Conservation (phyloP, 2,888 invertebrate species). For the Chouioia cunea region DNA sequence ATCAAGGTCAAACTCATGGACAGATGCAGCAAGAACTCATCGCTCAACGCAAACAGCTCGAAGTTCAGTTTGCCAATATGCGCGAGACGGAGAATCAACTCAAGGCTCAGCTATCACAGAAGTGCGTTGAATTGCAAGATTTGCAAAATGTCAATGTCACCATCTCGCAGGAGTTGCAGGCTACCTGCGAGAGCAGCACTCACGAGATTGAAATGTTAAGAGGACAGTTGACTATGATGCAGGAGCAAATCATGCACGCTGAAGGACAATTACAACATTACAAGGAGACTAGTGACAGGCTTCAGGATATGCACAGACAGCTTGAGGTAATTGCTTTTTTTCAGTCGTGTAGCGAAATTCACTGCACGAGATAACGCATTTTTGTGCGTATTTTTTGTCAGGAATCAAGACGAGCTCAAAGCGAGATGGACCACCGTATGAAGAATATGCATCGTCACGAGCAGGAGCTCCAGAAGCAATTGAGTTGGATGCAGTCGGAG, state of each 20-base stretch:
- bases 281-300: conserved; percentile 71
- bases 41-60: conserved; percentile 76
- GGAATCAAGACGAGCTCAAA: conserved; percentile 71
- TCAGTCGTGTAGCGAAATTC: not conserved
- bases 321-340: conserved; percentile 65
- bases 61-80: conserved; percentile 75
- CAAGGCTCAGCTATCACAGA: conserved; percentile 66
- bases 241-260: conserved; percentile 62
- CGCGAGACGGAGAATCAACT: conserved; percentile 70
- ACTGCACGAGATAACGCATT: not conserved
- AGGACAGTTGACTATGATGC: conserved; percentile 61
- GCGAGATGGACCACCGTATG: conserved; percentile 72
- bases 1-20: conserved; percentile 69
- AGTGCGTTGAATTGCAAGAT: conserved; percentile 70
- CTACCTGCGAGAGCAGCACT: conserved; percentile 61
- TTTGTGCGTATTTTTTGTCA: conserved; percentile 56
- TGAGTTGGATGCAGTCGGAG: conserved; percentile 65
- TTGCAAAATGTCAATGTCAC: conserved; percentile 61
- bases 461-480: conserved; percentile 71
- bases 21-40: conserved; percentile 71
- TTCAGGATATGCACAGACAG: conserved; percentile 71
- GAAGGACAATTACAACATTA: conserved; percentile 64
- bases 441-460: conserved; percentile 71
- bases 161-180: conserved; percentile 61
- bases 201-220: conserved; percentile 62